phyloP scores from a whole-genome alignment of 2,888 invertebrate species.

The Archips xylosteana region DNA sequence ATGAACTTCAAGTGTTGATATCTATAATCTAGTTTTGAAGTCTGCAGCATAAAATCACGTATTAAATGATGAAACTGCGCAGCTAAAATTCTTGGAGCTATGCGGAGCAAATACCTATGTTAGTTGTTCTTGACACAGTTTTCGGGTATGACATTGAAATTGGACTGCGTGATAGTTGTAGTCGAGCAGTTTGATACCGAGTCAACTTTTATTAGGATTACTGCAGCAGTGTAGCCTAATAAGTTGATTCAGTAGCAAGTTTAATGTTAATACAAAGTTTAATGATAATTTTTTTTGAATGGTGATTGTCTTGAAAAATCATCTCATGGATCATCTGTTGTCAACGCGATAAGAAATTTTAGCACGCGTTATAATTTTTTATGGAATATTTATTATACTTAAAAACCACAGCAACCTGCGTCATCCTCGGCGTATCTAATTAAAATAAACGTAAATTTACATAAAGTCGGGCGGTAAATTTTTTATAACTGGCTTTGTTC shows the following conservation, averaged over 20 bases:
- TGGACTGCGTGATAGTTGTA: constrained; percentile 27
- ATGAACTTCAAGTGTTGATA: no score
- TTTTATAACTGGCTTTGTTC: constrained; percentile 1
- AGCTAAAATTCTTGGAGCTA: constrained; percentile 37
- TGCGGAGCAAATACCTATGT: constrained; percentile 27
- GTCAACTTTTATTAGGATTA: background rate
- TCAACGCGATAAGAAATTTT: constrained; percentile 5
- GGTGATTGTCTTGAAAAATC: background rate
- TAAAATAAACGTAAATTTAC: background rate
- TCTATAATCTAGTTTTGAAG: background rate
- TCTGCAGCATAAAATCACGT: background rate
- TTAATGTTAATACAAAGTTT: background rate
- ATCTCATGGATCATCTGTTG: constrained; percentile 2
- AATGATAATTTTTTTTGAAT: background rate
- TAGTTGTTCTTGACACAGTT: constrained; percentile 45
- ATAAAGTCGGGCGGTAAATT: background rate
- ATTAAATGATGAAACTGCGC: constrained; percentile 22
- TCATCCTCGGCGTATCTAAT: constrained; percentile 7
- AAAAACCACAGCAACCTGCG: background rate
- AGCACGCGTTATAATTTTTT: background rate
- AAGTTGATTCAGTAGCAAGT: background rate
- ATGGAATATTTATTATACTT: constrained; percentile 2
- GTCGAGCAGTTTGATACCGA: background rate
- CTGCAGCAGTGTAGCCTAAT: no score
- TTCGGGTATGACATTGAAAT: constrained; percentile 30